phyloP scores from a whole-genome alignment of 92 coral and sea anemone genomes.

The Scolanthus callimorphus region DNA sequence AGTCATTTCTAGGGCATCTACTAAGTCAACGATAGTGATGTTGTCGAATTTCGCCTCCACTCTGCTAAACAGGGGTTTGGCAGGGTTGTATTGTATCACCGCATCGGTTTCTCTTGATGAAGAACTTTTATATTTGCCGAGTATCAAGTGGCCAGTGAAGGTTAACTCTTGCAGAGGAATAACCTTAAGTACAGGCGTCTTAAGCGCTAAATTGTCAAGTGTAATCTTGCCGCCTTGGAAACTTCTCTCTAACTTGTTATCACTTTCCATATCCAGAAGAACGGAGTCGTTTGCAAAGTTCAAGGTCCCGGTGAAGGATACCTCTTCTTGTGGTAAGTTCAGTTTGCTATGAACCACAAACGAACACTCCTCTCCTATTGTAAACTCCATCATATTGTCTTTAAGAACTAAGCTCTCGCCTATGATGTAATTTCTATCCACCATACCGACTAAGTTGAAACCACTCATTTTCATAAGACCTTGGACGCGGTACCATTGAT shows the following conservation, averaged over 20 bases:
- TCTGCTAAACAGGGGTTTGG: conserved; percentile 59
- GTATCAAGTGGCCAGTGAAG: conserved; percentile 56
- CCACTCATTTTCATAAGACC: conserved; percentile 81
- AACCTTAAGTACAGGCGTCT: conserved; percentile 65
- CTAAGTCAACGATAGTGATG: conserved; percentile 61
- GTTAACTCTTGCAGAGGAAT: conserved; percentile 69
- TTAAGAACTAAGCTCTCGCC: conserved; percentile 80
- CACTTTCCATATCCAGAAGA: conserved; percentile 75
- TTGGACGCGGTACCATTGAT: conserved; percentile 86
- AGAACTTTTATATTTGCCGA: conserved; percentile 61
- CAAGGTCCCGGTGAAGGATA: conserved; percentile 69
- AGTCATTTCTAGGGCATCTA: conserved; percentile 62
- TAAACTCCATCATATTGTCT: conserved; percentile 71
- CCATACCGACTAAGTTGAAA: conserved; percentile 60
- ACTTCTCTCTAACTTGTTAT: conserved; percentile 49
- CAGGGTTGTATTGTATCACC: conserved; percentile 61
- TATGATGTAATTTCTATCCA: conserved; percentile 69
- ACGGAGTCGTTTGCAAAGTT: conserved; percentile 70
- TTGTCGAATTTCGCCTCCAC: conserved; percentile 69
- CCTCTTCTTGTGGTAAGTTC: conserved; percentile 61
- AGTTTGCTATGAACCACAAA: conserved; percentile 62
- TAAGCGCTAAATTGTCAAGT: conserved; percentile 65
- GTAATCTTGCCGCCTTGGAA: conserved; percentile 67
- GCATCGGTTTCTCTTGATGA: conserved; percentile 61
- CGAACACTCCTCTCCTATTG: conserved; percentile 44